Evolutionary conservation across 2,797 vertebrate species (phyloP).

Genomic region (Anguilla megastoma): DNA sequence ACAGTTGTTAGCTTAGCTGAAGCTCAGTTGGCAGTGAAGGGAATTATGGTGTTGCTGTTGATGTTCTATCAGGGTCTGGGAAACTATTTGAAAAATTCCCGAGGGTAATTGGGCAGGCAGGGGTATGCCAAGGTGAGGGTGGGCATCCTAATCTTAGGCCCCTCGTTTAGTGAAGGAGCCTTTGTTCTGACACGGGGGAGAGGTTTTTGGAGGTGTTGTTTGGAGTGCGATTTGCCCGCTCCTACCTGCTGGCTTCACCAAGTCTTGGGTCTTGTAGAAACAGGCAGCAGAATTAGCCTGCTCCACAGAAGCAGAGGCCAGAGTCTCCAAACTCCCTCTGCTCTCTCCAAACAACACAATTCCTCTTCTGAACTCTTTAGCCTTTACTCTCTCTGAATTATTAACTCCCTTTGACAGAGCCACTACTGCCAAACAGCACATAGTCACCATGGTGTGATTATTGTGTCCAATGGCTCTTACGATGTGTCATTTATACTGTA

Average conservation of each 20-base stretch:
- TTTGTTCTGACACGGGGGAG: conserved; percentile 20
- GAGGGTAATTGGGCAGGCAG: background rate
- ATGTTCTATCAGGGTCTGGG: conserved; percentile 5
- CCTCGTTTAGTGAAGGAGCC: background rate
- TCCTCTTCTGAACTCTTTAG: background rate
- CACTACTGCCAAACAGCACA: background rate
- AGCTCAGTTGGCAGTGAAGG: background rate
- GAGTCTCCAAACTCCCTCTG: background rate
- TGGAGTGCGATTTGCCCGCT: background rate
- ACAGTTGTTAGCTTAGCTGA: background rate
- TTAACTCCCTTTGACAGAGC: background rate
- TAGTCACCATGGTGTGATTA: background rate
- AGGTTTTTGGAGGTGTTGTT: conserved; percentile 19
- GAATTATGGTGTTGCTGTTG: conserved; percentile 3
- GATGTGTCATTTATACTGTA: background rate
- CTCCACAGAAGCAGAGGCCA: background rate
- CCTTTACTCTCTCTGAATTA: background rate
- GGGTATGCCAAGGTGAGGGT: background rate
- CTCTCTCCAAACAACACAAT: background rate
- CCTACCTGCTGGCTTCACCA: background rate
- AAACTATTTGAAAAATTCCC: conserved; percentile 7
- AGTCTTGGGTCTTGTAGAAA: conserved; percentile 9
- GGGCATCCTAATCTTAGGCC: background rate
- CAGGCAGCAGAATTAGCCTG: background rate
- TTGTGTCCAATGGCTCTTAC: background rate